phyloP scores from a whole-genome alignment of 2,888 invertebrate species.

The Nycteola revayana region DNA sequence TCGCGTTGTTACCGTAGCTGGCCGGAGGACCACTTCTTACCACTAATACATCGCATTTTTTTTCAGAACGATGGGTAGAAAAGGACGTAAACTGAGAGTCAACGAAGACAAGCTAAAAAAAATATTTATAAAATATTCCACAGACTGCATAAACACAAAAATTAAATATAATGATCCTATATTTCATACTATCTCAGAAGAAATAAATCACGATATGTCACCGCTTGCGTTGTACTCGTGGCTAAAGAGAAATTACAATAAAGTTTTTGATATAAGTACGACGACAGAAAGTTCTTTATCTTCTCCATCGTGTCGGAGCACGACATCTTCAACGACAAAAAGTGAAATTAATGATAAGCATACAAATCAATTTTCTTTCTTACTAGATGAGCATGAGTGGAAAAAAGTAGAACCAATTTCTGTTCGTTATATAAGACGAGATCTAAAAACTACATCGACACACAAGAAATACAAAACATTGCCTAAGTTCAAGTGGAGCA shows the following conservation, averaged over 20 bases:
- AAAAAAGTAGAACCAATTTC: slow-evolving; percentile 5
- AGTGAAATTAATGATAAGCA: slow-evolving; percentile 10
- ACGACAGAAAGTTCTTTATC: slow-evolving; percentile 10
- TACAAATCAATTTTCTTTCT: slow-evolving; percentile 10
- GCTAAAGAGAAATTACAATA: slow-evolving; percentile 10
- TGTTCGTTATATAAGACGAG: slow-evolving; percentile 4
- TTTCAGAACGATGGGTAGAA: slow-evolving; percentile 13
- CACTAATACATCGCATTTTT: slow-evolving; percentile 14
- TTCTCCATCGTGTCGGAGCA: slow-evolving; percentile 12
- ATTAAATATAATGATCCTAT: slow-evolving; percentile 16
- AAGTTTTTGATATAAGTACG: slow-evolving; percentile 8
- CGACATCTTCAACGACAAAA: slow-evolving; percentile 11
- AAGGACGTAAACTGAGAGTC: slow-evolving; percentile 13
- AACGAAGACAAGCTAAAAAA: slow-evolving; percentile 10
- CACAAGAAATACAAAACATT: slow-evolving; percentile 7
- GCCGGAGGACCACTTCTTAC: slow-evolving; percentile 15
- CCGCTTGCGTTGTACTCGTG: slow-evolving; percentile 10
- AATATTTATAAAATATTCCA: slow-evolving; percentile 10
- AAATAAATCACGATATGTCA: slow-evolving; percentile 9
- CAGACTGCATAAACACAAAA: slow-evolving; percentile 11
- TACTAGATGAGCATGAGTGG: slow-evolving; percentile 5
- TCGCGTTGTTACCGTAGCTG: slow-evolving; percentile 14
- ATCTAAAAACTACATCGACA: slow-evolving; percentile 3
- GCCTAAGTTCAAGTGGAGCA: slow-evolving; percentile 7
- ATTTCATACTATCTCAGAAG: slow-evolving; percentile 12